These are phyloP conservation scores for Elanoides forficatus DNA, from an alignment of 2,113 vertebrate species.

Conservation along the genomic window DNA sequence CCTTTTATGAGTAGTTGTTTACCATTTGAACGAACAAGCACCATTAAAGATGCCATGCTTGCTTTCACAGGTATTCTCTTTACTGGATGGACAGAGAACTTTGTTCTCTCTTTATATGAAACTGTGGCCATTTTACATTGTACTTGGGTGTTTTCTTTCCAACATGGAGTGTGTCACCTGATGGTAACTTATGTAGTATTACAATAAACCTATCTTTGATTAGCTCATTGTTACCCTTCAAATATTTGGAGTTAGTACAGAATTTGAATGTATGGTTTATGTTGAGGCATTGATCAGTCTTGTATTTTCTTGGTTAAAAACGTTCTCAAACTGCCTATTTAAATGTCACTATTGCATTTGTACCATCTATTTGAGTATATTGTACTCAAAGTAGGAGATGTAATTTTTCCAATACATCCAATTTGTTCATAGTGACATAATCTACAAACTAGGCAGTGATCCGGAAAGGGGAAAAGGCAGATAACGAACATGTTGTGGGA, in stretches of 20 bases:
- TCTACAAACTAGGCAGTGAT: background rate
- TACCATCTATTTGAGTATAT: background rate
- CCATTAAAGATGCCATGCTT: background rate
- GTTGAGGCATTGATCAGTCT: background rate
- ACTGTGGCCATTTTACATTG: background rate
- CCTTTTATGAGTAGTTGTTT: slow-evolving; percentile 10
- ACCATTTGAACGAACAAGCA: background rate
- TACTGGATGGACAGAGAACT: background rate
- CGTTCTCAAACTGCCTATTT: background rate
- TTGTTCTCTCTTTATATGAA: background rate
- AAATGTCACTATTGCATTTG: background rate
- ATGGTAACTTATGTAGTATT: background rate
- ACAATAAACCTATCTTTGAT: background rate
- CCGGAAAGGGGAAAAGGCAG: background rate
- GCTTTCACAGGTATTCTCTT: background rate
- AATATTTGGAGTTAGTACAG: background rate
- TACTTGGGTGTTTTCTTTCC: background rate
- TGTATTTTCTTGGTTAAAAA: background rate
- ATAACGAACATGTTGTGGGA: background rate
- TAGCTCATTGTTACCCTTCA: background rate
- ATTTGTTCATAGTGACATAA: background rate
- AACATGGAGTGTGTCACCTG: background rate
- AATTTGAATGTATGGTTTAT: background rate
- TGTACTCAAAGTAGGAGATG: background rate
- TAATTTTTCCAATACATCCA: background rate